Evolutionary conservation across 2,888 invertebrate genomes (phyloP), one percentile per base, ranked within the genome.

Genomic region (Rugalucina vietnamica): DNA sequence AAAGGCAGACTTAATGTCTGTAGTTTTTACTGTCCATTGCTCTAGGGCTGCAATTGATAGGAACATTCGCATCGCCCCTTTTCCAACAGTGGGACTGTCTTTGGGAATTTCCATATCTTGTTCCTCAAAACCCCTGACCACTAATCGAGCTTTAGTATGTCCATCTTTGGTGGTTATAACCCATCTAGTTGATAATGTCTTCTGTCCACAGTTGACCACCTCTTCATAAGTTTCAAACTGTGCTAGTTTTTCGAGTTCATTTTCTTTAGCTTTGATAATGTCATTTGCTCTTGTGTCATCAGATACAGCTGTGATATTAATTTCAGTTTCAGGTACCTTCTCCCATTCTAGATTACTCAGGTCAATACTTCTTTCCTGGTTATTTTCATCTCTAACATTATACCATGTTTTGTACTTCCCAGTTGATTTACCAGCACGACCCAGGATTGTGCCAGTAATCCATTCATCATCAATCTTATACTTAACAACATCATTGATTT

Each of bases 1-100:
- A 76, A 87, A 87, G 3, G 85, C 85, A 27, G 78, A 85, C 57
- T 88, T 87, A 21, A 88, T 86, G 70, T 89, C 87, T n/a, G 84
- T 88, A n/a, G 83, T 81, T 82, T 88, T 85, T 32, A 82, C 32
- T 27, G 24, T 81, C 88, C 88, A 87, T 21, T 80, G 36, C 50
- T 81, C 69, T 27, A 65, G 76, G 12, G 85, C 81, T 24, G 76
- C 82, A 21, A 83, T 24, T 36, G 85, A 43, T 5, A 87, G 79
- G 65, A 88, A 65, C 32, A 85, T 75, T 39, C 84, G 78, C 24
- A 86, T 81, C 29, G 84, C 39, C 24, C 74, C 71, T 70, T 85
- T 87, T 14, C 75, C 69, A 36, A 80, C 60, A 18, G 85, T 87
- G 14, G 85, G 80, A 21, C 18, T 81, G 37, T 84, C 82, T 70